Base-by-base conservation (phyloP, 2,797 vertebrate genomes). In the Heterohyrax brucei region DNA sequence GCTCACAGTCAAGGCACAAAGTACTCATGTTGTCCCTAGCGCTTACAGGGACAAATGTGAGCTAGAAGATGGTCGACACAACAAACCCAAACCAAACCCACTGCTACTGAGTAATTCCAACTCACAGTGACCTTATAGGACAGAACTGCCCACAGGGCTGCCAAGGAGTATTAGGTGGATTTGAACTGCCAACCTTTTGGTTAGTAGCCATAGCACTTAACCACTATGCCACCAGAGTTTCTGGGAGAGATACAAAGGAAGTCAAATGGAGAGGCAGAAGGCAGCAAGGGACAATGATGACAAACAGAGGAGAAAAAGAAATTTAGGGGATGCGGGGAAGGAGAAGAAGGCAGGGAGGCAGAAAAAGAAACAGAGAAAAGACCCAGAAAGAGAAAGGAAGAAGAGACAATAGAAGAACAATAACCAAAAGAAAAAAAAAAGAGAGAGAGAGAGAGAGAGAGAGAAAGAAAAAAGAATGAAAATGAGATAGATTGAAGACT, bases 1-100 rank as follows among this genome's bases (percentile, higher is more conserved):
- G 46, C n/a, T 39, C 30, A 19, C 0, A 73, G 5, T 10, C 7
- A 7, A 24, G 24, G 48, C 22, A 1, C 44, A 4, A 4, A 16
- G 13, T 4, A 56, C 28, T 70, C 30, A 6, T 10, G n/a, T 16
- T 7, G 9, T 53, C 18, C 9, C 46, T 70, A 0, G 0, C 18
- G 30, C 9, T 53, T 10, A 39, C n/a, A 62, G 56, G 72, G 14
- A 28, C 13, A 26, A 5, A 10, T n/a, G 5, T 19, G 75, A 64
- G 48, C 21, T 44, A 26, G 28, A 80, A 48, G 3, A 39, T 39
- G 39, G 39, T 39, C 39, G 39, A 39, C 39, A 39, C 39, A 39
- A 39, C 39, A 39, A 39, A 39, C 39, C 39, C 39, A 39, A 39
- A 39, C 39, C 39, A 39, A 39, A 39, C 39, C 39, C 39, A 39